Conservation (phyloP, 2,797 vertebrate genomes). For the Cheirogaleus major region DNA sequence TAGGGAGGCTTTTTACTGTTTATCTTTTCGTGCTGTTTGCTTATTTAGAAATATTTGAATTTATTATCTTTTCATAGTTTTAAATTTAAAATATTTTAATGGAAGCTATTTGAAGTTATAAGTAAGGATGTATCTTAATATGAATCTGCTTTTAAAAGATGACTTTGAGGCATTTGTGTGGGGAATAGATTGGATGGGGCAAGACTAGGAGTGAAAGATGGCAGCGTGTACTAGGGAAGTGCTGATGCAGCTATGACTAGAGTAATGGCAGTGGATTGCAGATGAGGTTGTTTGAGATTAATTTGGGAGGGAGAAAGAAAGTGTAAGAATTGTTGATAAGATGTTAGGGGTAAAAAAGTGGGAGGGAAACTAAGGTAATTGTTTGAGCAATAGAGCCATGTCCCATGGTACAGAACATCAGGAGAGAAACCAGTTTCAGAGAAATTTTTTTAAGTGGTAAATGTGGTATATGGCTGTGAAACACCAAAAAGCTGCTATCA, state of each 20-base stretch:
- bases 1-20: background rate
- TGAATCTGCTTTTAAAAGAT: constrained; percentile 21
- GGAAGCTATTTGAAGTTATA: background rate
- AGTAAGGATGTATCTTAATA: background rate
- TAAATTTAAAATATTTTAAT: background rate
- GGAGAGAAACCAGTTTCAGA: background rate
- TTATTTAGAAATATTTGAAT: constrained; percentile 29
- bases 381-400: background rate
- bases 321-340: background rate
- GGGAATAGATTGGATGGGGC: background rate
- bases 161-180: background rate
- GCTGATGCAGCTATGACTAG: background rate
- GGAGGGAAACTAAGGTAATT: background rate
- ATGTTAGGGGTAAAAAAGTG: background rate
- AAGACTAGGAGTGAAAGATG: background rate
- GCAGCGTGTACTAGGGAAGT: background rate
- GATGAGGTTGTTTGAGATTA: background rate
- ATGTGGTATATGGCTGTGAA: background rate
- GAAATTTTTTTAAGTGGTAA: background rate
- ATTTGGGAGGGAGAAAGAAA: background rate
- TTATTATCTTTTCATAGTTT: background rate
- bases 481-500: background rate
- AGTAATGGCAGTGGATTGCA: background rate
- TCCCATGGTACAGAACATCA: background rate
- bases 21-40: background rate